Conservation (phyloP, 2,888 invertebrate species). For the Dusona sp. region DNA sequence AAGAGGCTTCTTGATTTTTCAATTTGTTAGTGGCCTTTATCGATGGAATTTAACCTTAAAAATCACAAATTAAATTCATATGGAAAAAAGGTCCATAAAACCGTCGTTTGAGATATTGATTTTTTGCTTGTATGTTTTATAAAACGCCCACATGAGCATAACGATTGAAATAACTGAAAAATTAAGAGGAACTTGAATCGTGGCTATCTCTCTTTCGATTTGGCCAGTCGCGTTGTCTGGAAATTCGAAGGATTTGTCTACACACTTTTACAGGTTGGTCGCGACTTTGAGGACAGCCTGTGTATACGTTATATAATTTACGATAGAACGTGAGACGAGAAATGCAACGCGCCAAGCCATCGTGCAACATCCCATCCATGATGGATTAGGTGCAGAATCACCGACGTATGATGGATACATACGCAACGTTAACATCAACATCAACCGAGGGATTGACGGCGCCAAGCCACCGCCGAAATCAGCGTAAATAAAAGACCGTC, state of each 20-base stretch:
- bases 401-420: constrained; percentile 77
- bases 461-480: constrained; percentile 55
- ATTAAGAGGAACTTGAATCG: neutral
- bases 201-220: neutral
- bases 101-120: neutral
- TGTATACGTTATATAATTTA: constrained; percentile 23
- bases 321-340: constrained; percentile 40
- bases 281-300: neutral
- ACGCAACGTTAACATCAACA: constrained; percentile 53
- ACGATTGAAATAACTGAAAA: neutral
- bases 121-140: neutral
- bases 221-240: neutral
- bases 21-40: too few species aligned
- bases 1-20: neutral
- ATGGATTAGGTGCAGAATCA: constrained; percentile 77
- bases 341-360: constrained; percentile 38
- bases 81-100: too few species aligned
- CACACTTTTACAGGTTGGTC: too few species aligned
- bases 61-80: too few species aligned
- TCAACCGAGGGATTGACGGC: constrained; percentile 57
- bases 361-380: constrained; percentile 67
- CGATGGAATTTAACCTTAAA: too few species aligned
- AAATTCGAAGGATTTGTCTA: neutral
- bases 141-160: too few species aligned
- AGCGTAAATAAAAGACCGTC: constrained; percentile 35